These are phyloP conservation scores for Digitonthophagus gazella DNA, from an alignment of 2,888 invertebrate species.

Conservation along the genomic window DNA sequence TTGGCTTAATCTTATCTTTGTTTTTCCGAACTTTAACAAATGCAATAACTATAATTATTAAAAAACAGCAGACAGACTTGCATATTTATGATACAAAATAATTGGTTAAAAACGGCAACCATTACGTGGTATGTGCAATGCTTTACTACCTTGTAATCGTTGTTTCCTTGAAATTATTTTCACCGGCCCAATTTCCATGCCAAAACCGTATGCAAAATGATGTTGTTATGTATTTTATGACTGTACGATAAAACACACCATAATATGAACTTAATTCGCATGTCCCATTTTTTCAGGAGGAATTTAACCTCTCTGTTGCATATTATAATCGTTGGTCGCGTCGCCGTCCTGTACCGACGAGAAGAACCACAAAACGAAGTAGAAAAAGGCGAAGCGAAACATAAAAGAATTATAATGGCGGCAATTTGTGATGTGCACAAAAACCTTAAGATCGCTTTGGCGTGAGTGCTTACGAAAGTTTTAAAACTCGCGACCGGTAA, in stretches of 20 bases:
- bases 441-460: constrained; percentile 4
- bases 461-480: constrained; percentile 16
- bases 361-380: neutral
- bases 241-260: neutral
- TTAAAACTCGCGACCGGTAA: constrained; percentile 11
- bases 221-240: neutral
- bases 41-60: too few species aligned
- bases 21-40: too few species aligned
- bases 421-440: constrained; percentile 15
- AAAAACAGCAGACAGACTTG: too few species aligned
- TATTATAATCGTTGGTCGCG: neutral
- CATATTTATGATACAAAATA: neutral
- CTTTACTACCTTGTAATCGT: neutral
- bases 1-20: too few species aligned
- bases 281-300: constrained; percentile 17
- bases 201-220: neutral
- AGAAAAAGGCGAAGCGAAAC: neutral
- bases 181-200: neutral
- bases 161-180: neutral
- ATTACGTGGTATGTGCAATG: neutral
- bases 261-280: constrained; percentile 18
- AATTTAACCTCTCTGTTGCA: constrained; percentile 12
- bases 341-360: neutral
- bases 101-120: neutral
- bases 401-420: constrained; percentile 13